Conservation (phyloP, 2,113 vertebrate genomes). For the Riparia riparia region DNA sequence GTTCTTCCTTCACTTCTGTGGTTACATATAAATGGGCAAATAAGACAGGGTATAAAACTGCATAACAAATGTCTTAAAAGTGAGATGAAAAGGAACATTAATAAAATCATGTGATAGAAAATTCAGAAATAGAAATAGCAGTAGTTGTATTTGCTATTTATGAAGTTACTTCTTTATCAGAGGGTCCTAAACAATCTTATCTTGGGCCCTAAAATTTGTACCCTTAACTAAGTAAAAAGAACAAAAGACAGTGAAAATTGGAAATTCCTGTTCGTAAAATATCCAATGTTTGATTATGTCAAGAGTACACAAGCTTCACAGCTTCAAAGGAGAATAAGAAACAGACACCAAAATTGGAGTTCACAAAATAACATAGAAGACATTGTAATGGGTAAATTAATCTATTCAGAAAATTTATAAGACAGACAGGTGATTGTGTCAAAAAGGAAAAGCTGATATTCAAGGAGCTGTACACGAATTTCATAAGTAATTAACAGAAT, state of each 20-base stretch:
- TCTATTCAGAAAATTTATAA: not conserved
- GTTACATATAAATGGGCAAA: not conserved
- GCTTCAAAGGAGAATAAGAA: not conserved
- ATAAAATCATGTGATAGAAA: not conserved
- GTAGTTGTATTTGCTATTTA: not conserved
- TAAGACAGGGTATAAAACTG: not conserved
- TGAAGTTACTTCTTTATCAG: not conserved
- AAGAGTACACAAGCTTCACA: not conserved
- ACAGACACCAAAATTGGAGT: not conserved
- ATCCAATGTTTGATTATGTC: fast-evolving
- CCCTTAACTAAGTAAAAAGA: not conserved
- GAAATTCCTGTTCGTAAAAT: not conserved
- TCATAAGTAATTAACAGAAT: not conserved
- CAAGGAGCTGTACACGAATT: not conserved
- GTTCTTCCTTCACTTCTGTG: not conserved
- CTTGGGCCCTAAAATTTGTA: not conserved
- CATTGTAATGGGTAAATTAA: not conserved
- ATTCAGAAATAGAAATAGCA: not conserved
- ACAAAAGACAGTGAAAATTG: not conserved
- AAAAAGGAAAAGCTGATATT: not conserved
- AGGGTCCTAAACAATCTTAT: not conserved
- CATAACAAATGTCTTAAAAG: not conserved
- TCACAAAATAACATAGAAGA: not conserved
- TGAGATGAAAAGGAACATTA: not conserved
- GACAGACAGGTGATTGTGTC: not conserved